phyloP scores from a whole-genome alignment of 1,140 invertebrate species.

The Grapholita molesta region DNA sequence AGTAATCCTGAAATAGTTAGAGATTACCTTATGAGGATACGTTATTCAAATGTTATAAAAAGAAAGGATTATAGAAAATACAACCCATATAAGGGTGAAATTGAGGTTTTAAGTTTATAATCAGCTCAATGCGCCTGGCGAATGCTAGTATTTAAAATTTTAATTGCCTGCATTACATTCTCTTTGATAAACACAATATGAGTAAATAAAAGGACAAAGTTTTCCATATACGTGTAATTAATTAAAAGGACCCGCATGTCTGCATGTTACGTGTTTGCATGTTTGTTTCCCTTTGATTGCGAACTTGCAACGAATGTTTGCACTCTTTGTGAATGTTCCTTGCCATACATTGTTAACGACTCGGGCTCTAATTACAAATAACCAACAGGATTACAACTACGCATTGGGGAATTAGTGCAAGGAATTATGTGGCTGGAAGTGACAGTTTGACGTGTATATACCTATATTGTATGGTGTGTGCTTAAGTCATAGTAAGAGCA shows the following conservation, averaged over 20 bases:
- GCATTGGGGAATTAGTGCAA: neutral
- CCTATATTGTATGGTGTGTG: too few species aligned
- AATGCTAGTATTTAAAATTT: neutral
- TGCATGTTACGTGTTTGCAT: constrained; percentile 39
- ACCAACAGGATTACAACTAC: neutral
- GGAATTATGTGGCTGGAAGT: neutral
- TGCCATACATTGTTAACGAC: constrained; percentile 12
- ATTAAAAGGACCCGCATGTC: constrained; percentile 42
- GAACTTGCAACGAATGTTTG: constrained; percentile 33
- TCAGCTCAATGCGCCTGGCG: too few species aligned
- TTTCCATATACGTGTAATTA: constrained; percentile 35
- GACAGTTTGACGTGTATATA: too few species aligned
- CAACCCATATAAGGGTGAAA: too few species aligned
- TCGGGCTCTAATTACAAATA: constrained; percentile 4
- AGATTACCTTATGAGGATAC: too few species aligned
- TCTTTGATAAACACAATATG: neutral
- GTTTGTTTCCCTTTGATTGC: constrained; percentile 53
- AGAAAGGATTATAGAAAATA: too few species aligned
- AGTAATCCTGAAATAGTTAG: too few species aligned
- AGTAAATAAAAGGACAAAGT: constrained; percentile 14
- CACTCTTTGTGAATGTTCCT: constrained; percentile 19
- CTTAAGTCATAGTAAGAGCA: too few species aligned
- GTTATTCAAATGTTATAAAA: too few species aligned
- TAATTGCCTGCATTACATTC: neutral
- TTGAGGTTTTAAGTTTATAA: too few species aligned